phyloP scores from a whole-genome alignment of 2,888 invertebrate genomes.

The Melitaea athalia region DNA sequence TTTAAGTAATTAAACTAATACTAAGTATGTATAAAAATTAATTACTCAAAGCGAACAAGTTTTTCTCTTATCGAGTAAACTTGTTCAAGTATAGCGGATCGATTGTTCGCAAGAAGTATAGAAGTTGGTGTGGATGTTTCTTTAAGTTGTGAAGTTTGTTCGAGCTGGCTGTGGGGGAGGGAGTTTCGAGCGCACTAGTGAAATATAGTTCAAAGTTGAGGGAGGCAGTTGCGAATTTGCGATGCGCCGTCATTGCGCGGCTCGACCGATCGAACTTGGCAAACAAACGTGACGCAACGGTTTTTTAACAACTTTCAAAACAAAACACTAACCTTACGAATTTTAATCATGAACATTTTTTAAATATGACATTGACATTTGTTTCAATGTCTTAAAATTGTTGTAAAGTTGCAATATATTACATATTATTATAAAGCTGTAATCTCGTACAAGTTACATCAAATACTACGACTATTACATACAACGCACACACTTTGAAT shows the following conservation, averaged over 20 bases:
- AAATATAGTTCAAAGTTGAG: slow-evolving; percentile 70
- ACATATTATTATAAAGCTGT: no score
- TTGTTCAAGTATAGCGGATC: slow-evolving; percentile 20
- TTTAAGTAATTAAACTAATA: neutral
- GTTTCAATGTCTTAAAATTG: no score
- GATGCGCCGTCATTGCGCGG: slow-evolving; percentile 41
- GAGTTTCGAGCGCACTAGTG: slow-evolving; percentile 54
- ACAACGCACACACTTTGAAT: neutral
- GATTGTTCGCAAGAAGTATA: slow-evolving; percentile 28
- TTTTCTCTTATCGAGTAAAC: slow-evolving; percentile 21
- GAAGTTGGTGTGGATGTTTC: slow-evolving; percentile 27
- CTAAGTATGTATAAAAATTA: slow-evolving; percentile 12
- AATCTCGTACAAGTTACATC: no score
- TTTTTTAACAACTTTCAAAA: slow-evolving; percentile 21
- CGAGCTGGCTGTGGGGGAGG: slow-evolving; percentile 46
- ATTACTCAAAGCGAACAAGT: slow-evolving; percentile 16
- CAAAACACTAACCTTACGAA: neutral
- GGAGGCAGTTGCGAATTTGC: slow-evolving; percentile 39
- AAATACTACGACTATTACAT: neutral
- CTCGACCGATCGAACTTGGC: slow-evolving; percentile 33
- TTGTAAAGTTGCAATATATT: no score
- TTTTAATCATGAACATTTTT: neutral
- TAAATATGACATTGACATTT: no score
- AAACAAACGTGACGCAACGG: slow-evolving; percentile 43
- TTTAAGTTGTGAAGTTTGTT: slow-evolving; percentile 28